These are phyloP conservation scores for Maniola jurtina DNA, from an alignment of 1,140 invertebrate species.

Conservation along the genomic window DNA sequence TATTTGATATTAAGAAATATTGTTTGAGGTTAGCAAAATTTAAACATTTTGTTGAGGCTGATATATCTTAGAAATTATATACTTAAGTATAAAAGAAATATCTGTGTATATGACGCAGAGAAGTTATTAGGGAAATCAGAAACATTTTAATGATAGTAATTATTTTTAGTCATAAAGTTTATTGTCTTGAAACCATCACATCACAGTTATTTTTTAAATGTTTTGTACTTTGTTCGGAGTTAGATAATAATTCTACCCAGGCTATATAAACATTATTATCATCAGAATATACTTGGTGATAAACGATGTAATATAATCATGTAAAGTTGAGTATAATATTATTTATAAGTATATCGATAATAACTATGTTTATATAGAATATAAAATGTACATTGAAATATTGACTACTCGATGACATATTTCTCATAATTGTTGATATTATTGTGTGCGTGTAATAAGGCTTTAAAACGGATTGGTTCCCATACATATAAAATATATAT, in stretches of 20 bases:
- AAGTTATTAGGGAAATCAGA: too few relatives aligned
- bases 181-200: not conserved
- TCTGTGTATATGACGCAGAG: too few relatives aligned
- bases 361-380: not conserved
- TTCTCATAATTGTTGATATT: slow-evolving; percentile 15
- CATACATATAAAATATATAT: slow-evolving; percentile 15
- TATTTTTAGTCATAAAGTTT: too few relatives aligned
- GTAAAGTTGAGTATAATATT: too few relatives aligned
- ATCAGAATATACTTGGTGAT: too few relatives aligned
- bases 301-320: too few relatives aligned
- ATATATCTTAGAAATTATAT: not conserved
- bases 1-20: slow-evolving; percentile 7
- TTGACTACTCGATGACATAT: not conserved
- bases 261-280: too few relatives aligned
- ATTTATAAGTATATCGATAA: too few relatives aligned
- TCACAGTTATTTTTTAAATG: not conserved
- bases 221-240: not conserved
- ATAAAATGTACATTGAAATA: not conserved
- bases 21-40: not conserved
- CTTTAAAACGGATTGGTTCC: slow-evolving; percentile 29
- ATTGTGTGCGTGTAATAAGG: slow-evolving; percentile 27
- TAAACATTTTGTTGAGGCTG: not conserved
- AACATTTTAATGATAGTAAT: too few relatives aligned
- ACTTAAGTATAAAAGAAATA: not conserved
- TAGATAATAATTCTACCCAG: not conserved